Conservation (phyloP, 2,888 invertebrate species). For the Coleophora deauratella region DNA sequence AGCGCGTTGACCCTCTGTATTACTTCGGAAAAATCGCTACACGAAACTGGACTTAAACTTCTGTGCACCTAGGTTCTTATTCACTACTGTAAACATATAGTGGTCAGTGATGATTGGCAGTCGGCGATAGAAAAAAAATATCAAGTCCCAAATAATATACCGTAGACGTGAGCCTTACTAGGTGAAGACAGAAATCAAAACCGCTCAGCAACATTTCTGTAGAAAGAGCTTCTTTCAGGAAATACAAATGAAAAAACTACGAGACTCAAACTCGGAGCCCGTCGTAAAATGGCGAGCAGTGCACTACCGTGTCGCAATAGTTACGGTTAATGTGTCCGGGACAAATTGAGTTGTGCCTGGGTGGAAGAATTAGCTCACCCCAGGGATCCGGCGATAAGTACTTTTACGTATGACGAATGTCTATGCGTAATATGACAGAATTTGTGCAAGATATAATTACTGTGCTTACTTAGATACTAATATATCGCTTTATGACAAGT, state of each 20-base stretch:
- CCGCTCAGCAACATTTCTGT: conserved; percentile 4
- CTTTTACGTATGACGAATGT: conserved; percentile 25
- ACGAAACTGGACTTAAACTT: conserved; percentile 30
- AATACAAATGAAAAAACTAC: conserved; percentile 37
- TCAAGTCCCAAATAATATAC: conserved; percentile 18
- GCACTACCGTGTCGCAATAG: conserved; percentile 62
- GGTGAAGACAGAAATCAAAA: conserved; percentile 9
- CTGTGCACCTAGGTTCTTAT: too few relatives aligned
- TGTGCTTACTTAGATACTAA: too few relatives aligned
- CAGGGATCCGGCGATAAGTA: conserved; percentile 29
- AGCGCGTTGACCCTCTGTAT: conserved; percentile 59
- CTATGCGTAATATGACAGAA: conserved; percentile 15
- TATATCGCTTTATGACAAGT: too few relatives aligned
- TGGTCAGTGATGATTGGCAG: conserved; percentile 64
- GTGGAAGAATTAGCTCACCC: conserved; percentile 62
- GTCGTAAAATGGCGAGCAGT: conserved; percentile 61
- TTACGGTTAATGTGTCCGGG: conserved; percentile 67
- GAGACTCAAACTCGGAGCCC: conserved; percentile 38
- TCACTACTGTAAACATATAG: too few relatives aligned
- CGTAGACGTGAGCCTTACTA: conserved; percentile 22
- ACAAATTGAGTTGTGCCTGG: conserved; percentile 68
- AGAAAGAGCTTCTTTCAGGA: conserved; percentile 46
- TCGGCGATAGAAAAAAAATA: conserved; percentile 25
- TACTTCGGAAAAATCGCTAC: too few relatives aligned
- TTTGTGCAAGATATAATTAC: too few relatives aligned